Evolutionary conservation across 1,140 invertebrate species (phyloP), one percentile per base, ranked within the genome.

Genomic region (Lepidurus couesii): DNA sequence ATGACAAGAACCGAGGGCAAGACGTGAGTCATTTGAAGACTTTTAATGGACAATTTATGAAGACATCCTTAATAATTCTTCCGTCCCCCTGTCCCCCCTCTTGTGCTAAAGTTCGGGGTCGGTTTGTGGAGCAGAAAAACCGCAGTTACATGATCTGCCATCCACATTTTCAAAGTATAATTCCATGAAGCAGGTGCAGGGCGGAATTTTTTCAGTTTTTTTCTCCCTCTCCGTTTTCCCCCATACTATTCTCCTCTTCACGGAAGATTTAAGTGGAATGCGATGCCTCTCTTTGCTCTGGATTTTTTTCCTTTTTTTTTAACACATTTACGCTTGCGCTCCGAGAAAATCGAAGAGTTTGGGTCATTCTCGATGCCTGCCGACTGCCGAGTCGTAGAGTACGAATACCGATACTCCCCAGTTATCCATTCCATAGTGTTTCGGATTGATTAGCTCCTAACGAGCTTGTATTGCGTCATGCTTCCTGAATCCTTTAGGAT

Each of bases 271-370:
- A 65, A 13, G 53, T 21, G 16, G 53, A 65, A 21, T 65, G 53
- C 53, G 53, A 65, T 65, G 53, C 53, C 53, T n/a, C 53, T 65
- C 8, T 65, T 21, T 65, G 16, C 21, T 65, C 53, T 65, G 53
- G 53, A 34, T 34, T 34, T 3, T 65, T 21, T 21, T 65, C 4
- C 4, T 0, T 65, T 21, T 21, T 65, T 65, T 65, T 21, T 65
- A 26, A 76, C 44, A 76, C 75, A 76, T 10, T 26, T 65, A 24
- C 75, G 75, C 75, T 26, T 24, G 75, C 75, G 75, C 75, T 26
- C 7, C 26, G 0, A 44, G 21, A 44, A 47, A 45, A 21, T 65
- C 53, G 53, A 65, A 65, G 53, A 65, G 53, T 65, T 65, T 65
- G 4, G 16, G 53, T 65, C 6, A 13, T 16, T 65, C 0, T 7